Conservation (phyloP, 2,797 vertebrate species). For the Dendrocincla tyrannina region DNA sequence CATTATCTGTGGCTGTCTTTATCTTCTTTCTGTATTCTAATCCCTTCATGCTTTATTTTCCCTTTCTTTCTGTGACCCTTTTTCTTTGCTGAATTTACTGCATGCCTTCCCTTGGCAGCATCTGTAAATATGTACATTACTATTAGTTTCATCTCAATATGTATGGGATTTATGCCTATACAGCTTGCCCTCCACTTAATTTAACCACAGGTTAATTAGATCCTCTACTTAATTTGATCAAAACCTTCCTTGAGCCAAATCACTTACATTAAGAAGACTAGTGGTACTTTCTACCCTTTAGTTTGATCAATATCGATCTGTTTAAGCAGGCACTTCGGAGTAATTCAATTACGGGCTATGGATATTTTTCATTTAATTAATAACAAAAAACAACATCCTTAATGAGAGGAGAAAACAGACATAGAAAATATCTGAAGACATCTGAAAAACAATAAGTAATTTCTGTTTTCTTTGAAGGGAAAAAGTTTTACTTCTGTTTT, state of each 20-base stretch:
- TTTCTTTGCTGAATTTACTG: slow-evolving; percentile 9
- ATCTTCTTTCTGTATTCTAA: slow-evolving; percentile 15
- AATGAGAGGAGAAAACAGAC: slow-evolving; percentile 6
- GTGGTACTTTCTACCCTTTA: slow-evolving; percentile 40
- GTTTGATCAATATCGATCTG: slow-evolving; percentile 66
- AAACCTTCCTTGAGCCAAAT: slow-evolving; percentile 65
- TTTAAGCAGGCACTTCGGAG: slow-evolving; percentile 54
- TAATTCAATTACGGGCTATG: slow-evolving; percentile 59
- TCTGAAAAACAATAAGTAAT: neutral
- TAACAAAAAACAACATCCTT: slow-evolving; percentile 28
- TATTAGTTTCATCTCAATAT: slow-evolving; percentile 46
- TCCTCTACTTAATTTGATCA: slow-evolving; percentile 69
- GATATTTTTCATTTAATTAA: slow-evolving; percentile 69
- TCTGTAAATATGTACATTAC: slow-evolving; percentile 44
- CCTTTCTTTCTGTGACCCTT: slow-evolving; percentile 29
- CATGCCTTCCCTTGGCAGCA: neutral
- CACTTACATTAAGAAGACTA: slow-evolving; percentile 61
- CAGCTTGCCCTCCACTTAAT: slow-evolving; percentile 54
- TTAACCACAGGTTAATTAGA: slow-evolving; percentile 70
- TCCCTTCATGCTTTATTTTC: slow-evolving; percentile 9
- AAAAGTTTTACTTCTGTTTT: neutral
- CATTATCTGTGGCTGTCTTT: slow-evolving; percentile 3
- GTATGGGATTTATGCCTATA: slow-evolving; percentile 55
- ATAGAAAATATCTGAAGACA: neutral
- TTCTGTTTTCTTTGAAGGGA: neutral